Base-by-base conservation (phyloP, 2,888 invertebrate genomes). In the Seira musarum region DNA sequence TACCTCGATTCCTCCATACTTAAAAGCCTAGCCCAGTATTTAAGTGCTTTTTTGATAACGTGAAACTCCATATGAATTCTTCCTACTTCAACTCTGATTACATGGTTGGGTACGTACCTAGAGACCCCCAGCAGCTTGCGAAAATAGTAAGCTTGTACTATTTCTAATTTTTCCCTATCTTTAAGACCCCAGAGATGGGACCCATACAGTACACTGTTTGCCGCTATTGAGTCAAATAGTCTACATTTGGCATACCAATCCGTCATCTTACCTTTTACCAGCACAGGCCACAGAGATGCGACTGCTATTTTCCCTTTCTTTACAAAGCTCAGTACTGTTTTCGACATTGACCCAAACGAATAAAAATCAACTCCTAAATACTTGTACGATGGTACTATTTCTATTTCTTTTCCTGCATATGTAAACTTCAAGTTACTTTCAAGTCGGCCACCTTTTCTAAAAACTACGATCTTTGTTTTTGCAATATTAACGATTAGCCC, bases 401-500 rank as follows among this genome's bases (percentile, higher is more conserved):
- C 61, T 10, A 71, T 61, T 35, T 24, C 1, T 1, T 46, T 22
- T 1, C 17, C 24, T 17, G 17, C 22, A 22, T 61, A 71, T 21
- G 21, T 61, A 63, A 71, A 63, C 13, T n/a, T 35, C 2, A 35
- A 2, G 3, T 63, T 71, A 6, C 63, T 40, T 8, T 8, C 46
- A 3, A 61, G 3, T n/a, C 21, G 61, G 15, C 71, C 71, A 15
- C 40, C 63, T 22, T 5, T 71, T 40, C 71, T 71, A 19, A 71
- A 71, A 1, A 71, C 63, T 6, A 71, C 17, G 2, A 63, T 19
- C 19, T 71, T 61, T 1, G 71, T 71, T 71, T 71, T 71, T 1
- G 8, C 17, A n/a, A 71, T 2, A 24, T 71, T 71, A 15, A 71
- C 63, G 1, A 1, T 63, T 0, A 71, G 46, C 10, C 46, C 19